Evolutionary conservation across 2,888 invertebrate species (phyloP).

Genomic region (Digitonthophagus gazella): DNA sequence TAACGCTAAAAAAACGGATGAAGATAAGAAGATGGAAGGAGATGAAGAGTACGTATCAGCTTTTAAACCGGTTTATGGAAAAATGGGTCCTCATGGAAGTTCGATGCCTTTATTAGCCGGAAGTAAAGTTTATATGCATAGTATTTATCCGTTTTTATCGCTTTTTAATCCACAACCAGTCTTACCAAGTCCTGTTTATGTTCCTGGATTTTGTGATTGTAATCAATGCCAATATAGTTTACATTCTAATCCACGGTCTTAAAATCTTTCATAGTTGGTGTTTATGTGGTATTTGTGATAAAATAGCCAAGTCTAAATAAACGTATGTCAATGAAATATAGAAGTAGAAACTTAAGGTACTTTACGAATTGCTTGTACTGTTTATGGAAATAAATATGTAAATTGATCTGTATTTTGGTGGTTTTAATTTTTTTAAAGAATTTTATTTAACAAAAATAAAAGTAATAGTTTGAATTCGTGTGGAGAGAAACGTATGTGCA

Average conservation of each 20-base stretch:
- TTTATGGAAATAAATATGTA: no score
- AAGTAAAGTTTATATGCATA: slow-evolving; percentile 50
- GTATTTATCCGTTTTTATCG: slow-evolving; percentile 51
- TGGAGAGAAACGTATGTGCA: background rate
- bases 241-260: slow-evolving; percentile 36
- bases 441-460: slow-evolving; percentile 11
- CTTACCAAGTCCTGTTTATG: slow-evolving; percentile 50
- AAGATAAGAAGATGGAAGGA: slow-evolving; percentile 30
- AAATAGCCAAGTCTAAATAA: no score
- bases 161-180: slow-evolving; percentile 49
- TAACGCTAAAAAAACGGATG: slow-evolving; percentile 30
- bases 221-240: slow-evolving; percentile 49
- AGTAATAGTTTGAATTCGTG: background rate
- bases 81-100: slow-evolving; percentile 24
- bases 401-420: no score
- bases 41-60: slow-evolving; percentile 43
- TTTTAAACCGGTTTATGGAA: slow-evolving; percentile 46
- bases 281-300: no score
- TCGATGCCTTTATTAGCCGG: slow-evolving; percentile 44
- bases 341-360: background rate
- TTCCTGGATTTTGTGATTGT: slow-evolving; percentile 51
- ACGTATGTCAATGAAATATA: background rate
- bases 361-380: no score
- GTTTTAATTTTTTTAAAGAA: background rate
- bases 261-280: no score